Percentiles rank a stretch among this genome's conserved stretches.
phyloP scores from a whole-genome alignment of 1,140 invertebrate genomes.

The Brachionus plicatilis region DNA sequence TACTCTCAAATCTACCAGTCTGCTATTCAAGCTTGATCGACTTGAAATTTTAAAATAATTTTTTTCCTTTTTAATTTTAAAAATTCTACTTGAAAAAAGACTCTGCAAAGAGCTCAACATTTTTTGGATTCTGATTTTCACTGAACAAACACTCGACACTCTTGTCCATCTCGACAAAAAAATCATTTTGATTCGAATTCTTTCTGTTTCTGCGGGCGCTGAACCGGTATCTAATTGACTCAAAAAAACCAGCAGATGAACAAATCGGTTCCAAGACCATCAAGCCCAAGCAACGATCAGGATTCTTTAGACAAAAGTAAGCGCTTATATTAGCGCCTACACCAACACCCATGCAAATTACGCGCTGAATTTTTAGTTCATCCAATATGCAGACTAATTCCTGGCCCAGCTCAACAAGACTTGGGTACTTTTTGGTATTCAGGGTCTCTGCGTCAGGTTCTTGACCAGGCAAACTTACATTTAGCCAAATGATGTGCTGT shows the following conservation, averaged over 20 bases:
- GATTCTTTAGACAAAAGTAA: conserved; percentile 73
- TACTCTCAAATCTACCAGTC: not conserved
- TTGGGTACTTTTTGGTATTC: conserved; percentile 51
- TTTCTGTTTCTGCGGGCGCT: conserved; percentile 45
- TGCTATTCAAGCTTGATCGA: not conserved
- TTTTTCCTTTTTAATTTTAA: not conserved
- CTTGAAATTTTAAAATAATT: not conserved
- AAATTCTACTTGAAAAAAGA: conserved; percentile 37
- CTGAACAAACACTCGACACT: conserved; percentile 47
- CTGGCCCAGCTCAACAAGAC: conserved; percentile 2
- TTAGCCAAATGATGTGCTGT: conserved; percentile 76
- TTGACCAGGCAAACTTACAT: conserved; percentile 80
- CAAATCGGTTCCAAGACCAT: conserved; percentile 80
- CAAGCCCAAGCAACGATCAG: conserved; percentile 68
- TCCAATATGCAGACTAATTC: conserved; percentile 38
- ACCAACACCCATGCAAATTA: conserved; percentile 78
- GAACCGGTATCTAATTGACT: conserved; percentile 73
- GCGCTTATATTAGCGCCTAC: conserved; percentile 80
- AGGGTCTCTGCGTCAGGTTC: conserved; percentile 71
- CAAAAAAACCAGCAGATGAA: conserved; percentile 76
- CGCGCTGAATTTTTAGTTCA: conserved; percentile 58
- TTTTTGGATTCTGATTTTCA: conserved; percentile 24
- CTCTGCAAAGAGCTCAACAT: conserved; percentile 38
- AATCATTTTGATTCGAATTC: conserved; percentile 59
- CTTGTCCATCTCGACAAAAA: conserved; percentile 82